Conservation (phyloP, 2,888 invertebrate genomes). For the Polyommatus icarus region DNA sequence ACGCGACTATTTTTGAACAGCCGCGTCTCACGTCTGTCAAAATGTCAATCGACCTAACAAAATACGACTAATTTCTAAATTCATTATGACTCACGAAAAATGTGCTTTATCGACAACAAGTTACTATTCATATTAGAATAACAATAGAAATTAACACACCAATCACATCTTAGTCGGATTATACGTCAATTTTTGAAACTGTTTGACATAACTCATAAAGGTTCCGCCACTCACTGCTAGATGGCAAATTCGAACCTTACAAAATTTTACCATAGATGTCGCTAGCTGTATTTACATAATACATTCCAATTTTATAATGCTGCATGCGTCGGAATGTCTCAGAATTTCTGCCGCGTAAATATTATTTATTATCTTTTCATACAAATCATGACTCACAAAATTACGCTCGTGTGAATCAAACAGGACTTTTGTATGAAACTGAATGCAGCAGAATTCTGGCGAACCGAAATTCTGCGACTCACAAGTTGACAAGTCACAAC, state of each 20-base stretch:
- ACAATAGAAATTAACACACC: neutral
- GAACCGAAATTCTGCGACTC: too few relatives aligned
- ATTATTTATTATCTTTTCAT: too few relatives aligned
- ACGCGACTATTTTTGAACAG: constrained; percentile 38
- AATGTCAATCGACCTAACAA: constrained; percentile 40
- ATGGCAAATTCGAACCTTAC: constrained; percentile 13
- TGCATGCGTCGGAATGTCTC: too few relatives aligned
- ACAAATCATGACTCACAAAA: too few relatives aligned
- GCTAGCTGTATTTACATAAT: neutral
- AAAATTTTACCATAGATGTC: constrained; percentile 14
- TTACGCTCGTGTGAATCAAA: too few relatives aligned
- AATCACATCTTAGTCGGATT: constrained; percentile 34
- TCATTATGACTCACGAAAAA: neutral
- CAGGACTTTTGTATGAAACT: too few relatives aligned
- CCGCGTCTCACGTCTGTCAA: neutral
- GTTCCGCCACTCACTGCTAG: constrained; percentile 35
- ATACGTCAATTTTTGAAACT: constrained; percentile 32
- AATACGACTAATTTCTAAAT: constrained; percentile 27
- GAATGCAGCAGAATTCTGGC: too few relatives aligned
- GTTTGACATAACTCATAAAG: neutral
- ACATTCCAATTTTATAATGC: neutral
- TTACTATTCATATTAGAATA: neutral
- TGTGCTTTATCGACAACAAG: neutral
- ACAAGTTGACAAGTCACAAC: too few relatives aligned
- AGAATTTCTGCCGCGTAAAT: too few relatives aligned